Conservation (phyloP, 2,888 invertebrate species). For the Xanthostigma xanthostigma region DNA sequence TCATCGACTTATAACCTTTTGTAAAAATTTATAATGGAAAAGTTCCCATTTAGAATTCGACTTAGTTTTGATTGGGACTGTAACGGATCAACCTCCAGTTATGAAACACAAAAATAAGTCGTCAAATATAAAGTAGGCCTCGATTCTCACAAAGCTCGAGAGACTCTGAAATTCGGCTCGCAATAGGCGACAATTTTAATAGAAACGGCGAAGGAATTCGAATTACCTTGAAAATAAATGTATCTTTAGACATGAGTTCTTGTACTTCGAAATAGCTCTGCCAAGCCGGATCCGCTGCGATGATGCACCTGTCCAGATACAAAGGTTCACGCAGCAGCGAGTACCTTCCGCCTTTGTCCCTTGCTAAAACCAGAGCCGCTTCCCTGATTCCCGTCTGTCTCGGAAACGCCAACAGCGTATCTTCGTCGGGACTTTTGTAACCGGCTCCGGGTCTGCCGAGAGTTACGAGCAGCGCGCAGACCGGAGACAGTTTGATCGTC, state of each 20-base stretch:
- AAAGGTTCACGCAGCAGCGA: slow-evolving; percentile 78
- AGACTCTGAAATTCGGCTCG: too few species aligned
- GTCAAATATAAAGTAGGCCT: too few species aligned
- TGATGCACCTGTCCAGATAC: slow-evolving; percentile 80
- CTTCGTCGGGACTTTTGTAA: slow-evolving; percentile 32
- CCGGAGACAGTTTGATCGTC: slow-evolving; percentile 74
- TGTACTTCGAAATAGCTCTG: slow-evolving; percentile 93
- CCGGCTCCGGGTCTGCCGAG: slow-evolving; percentile 5
- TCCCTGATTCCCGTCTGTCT: slow-evolving; percentile 66
- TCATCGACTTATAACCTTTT: too few species aligned
- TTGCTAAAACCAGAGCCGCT: slow-evolving; percentile 72
- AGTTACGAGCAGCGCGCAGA: slow-evolving; percentile 80
- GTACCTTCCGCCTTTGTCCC: slow-evolving; percentile 82
- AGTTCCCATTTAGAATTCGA: too few species aligned
- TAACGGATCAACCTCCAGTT: too few species aligned
- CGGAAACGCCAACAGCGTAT: slow-evolving; percentile 47
- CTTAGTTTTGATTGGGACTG: too few species aligned
- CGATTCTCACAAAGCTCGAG: too few species aligned
- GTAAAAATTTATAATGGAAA: too few species aligned
- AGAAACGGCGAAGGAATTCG: too few species aligned
- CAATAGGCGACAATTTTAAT: background rate
- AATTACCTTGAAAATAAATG: slow-evolving; percentile 82
- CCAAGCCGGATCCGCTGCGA: slow-evolving; percentile 78
- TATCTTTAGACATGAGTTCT: slow-evolving; percentile 83
- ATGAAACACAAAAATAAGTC: too few species aligned